Evolutionary conservation across 2,888 invertebrate genomes (phyloP), one percentile per base, ranked within the genome.

Genomic region (Drosophila kuntzei): DNA sequence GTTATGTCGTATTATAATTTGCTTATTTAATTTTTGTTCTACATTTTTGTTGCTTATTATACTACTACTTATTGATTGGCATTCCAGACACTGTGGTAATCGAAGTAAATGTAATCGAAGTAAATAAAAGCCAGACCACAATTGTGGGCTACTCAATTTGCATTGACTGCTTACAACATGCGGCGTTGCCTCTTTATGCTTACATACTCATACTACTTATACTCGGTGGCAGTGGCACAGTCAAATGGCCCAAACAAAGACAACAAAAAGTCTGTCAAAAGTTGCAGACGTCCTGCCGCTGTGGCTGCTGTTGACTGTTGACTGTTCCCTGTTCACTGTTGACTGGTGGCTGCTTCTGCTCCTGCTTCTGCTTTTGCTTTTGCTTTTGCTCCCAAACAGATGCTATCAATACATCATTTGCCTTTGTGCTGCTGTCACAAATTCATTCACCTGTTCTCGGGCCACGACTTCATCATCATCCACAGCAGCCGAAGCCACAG

Each of bases 391-490:
- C 67, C 82, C 86, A 82, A 87, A 85, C 81, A 87, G 87, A 86
- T 87, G 86, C 80, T 84, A 87, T 87, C 87, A 87, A 87, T 87
- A 83, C 87, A 86, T 87, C 86, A 87, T 82, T 84, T 87, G 84
- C 79, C 84, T 84, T 84, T 84, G 84, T 84, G 72, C 70, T 67
- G 82, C 81, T 79, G 81, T 86, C 80, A 81, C 76, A 81, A 80
- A 84, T 87, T 87, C 87, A 84, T 87, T 87, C 80, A 82, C 88
- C 88, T 87, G 87, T 88, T 88, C 78, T 85, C 84, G 73, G 74
- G 67, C 75, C 85, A 75, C 75, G 77, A 75, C 81, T 86, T 83
- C 75, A 81, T 81, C 81, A 86, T 78, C 76, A 76, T 64, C 67
- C 53, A 36, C 63, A 64, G 57, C 54, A 46, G 44, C 50, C 46